Conservation (phyloP, 2,888 invertebrate genomes). For the Phania funesta region DNA sequence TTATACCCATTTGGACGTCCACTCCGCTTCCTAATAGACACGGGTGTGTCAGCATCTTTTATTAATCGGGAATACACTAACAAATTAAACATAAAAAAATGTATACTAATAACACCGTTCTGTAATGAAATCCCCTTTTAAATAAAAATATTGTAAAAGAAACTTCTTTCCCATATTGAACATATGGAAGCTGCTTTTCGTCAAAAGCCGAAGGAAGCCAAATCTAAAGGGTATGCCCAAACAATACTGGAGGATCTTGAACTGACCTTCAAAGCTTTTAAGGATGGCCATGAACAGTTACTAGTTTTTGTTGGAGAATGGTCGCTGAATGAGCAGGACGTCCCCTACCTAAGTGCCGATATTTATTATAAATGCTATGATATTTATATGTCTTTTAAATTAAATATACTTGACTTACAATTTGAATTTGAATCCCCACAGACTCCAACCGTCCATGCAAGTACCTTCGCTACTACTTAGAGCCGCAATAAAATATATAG, state of each 20-base stretch:
- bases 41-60: too few species aligned
- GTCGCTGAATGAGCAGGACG: slow-evolving; percentile 3
- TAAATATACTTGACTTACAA: slow-evolving; percentile 24
- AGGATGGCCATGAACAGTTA: slow-evolving; percentile 36
- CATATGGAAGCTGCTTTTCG: slow-evolving; percentile 11
- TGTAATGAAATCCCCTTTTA: too few species aligned
- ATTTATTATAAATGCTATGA: slow-evolving; percentile 36
- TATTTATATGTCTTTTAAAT: slow-evolving; percentile 28
- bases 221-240: slow-evolving; percentile 41
- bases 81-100: too few species aligned
- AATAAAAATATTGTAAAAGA: too few species aligned
- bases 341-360: slow-evolving; percentile 26
- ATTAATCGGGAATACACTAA: too few species aligned
- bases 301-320: slow-evolving; percentile 11
- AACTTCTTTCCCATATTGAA: too few species aligned
- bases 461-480: slow-evolving; percentile 19
- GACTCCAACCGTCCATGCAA: too few species aligned
- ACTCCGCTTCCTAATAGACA: too few species aligned
- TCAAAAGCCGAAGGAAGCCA: background rate
- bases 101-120: too few species aligned
- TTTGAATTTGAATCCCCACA: too few species aligned
- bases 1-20: too few species aligned
- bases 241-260: slow-evolving; percentile 13
- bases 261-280: slow-evolving; percentile 25
- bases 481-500: slow-evolving; percentile 20